Percentiles rank a stretch among this genome's conserved stretches.
Conservation (phyloP, 2,113 vertebrate genomes). For the Antechinus stuartii region DNA sequence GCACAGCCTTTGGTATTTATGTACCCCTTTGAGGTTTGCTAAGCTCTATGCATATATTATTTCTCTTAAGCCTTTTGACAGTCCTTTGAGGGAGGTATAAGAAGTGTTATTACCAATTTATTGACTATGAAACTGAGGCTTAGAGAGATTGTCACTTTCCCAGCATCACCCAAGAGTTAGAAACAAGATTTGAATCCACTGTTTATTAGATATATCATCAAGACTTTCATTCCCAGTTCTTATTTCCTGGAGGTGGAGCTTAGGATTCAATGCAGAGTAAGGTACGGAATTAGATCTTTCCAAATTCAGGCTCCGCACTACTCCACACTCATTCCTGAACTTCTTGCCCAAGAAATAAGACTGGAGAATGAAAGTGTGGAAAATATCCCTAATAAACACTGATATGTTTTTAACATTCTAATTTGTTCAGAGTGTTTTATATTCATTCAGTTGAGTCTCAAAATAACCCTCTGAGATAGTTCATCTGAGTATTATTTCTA, state of each 20-base stretch:
- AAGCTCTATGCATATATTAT: neutral
- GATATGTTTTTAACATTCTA: neutral
- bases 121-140: neutral
- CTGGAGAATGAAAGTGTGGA: neutral
- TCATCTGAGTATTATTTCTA: neutral
- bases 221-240: neutral
- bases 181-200: neutral
- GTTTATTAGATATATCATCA: neutral
- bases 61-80: neutral
- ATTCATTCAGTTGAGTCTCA: neutral
- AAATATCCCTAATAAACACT: neutral
- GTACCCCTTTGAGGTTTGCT: neutral
- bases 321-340: neutral
- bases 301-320: neutral
- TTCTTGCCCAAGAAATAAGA: neutral
- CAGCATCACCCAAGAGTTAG: neutral
- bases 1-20: neutral
- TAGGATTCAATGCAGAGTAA: neutral
- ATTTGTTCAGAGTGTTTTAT: neutral
- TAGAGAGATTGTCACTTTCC: conserved; percentile 43
- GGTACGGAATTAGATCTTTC: neutral
- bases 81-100: neutral
- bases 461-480: neutral
- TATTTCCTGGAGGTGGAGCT: neutral
- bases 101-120: conserved; percentile 34